Evolutionary conservation across 92 coral and sea anemone species (phyloP).

Genomic region (Epizoanthus scotinus): DNA sequence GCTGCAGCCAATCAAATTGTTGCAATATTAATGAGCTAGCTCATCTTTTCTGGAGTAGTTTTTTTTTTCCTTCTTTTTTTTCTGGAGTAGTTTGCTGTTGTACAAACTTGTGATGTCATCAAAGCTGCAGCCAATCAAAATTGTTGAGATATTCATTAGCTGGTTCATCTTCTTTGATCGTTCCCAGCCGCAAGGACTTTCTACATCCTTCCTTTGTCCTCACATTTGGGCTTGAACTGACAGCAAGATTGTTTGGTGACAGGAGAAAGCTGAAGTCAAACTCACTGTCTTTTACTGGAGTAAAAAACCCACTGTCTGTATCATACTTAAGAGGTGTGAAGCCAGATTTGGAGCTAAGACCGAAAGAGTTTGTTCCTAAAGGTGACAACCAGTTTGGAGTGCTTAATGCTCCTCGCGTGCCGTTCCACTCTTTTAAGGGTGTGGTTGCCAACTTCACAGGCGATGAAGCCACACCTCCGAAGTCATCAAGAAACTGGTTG

Average conservation of each 20-base stretch:
- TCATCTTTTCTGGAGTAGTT: constrained; percentile 35
- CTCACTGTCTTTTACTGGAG: constrained; percentile 78
- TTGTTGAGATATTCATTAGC: constrained; percentile 15
- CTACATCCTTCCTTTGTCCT: constrained; percentile 81
- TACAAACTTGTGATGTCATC: not conserved
- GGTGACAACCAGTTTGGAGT: constrained; percentile 66
- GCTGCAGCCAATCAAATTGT: constrained; percentile 27
- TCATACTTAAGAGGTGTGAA: constrained; percentile 77
- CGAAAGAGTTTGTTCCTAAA: constrained; percentile 12
- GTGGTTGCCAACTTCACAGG: constrained; percentile 70
- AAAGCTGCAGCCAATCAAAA: constrained; percentile 31
- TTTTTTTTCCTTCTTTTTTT: no score
- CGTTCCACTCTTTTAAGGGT: constrained; percentile 49
- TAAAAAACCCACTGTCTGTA: constrained; percentile 76
- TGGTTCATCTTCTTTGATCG: constrained; percentile 45
- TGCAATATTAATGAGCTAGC: not conserved
- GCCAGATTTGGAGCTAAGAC: constrained; percentile 50
- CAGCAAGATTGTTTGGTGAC: constrained; percentile 62
- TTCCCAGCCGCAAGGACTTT: constrained; percentile 82
- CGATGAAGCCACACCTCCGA: constrained; percentile 46
- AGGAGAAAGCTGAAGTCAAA: constrained; percentile 76
- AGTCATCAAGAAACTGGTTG: constrained; percentile 49
- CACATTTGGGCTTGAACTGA: constrained; percentile 45
- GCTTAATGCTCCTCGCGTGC: constrained; percentile 51
- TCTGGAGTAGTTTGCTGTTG: no score